Evolutionary conservation across 92 coral and sea anemone genomes (phyloP), one percentile per base, ranked within the genome.

Genomic region (Porites evermanni): DNA sequence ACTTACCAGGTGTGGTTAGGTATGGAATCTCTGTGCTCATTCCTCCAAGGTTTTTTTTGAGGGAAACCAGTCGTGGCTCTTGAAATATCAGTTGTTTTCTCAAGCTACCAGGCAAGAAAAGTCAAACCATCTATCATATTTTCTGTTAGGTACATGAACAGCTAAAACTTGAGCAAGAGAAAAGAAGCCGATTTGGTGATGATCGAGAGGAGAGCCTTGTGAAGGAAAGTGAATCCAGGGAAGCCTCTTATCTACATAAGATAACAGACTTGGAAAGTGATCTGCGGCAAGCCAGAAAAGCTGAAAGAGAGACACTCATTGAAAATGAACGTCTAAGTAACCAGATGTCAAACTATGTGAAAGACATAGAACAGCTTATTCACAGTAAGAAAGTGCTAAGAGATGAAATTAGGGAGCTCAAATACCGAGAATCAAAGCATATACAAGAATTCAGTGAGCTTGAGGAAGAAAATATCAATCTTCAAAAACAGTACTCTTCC

Each of bases 181-280:
- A 97, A 72, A 87, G 98, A 64, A 97, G 92, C 81, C 89, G 93
- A 74, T 97, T 97, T 88, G 99, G 99, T 38, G 99, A 97, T 87
- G 99, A 93, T 53, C 88, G 98, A 10, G 97, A 97, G 60, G 99
- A 97, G 38, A 93, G 93, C 54, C 87, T 97, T 8, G 99, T 97
- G 60, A 89, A 95, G 60, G 99, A 97, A 71, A 97, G 99, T 53
- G 99, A 97, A 75, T 89, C 98, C n/a, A 92, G 99, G 16, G 99
- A 97, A 77, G 99, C 99, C 5, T 75, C 88, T 52, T 94, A 87
- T 66, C 92, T 97, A 59, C 94, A 91, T 85, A 97, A 95, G 75
- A 97, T 97, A 63, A 81, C 98, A 20, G 99, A 97, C 77, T 91
- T 97, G 56, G 99, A 95, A 79, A 93, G 91, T 67, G 99, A 97